phyloP scores from a whole-genome alignment of 2,113 vertebrate species.

The Urocynchramus pylzowi region DNA sequence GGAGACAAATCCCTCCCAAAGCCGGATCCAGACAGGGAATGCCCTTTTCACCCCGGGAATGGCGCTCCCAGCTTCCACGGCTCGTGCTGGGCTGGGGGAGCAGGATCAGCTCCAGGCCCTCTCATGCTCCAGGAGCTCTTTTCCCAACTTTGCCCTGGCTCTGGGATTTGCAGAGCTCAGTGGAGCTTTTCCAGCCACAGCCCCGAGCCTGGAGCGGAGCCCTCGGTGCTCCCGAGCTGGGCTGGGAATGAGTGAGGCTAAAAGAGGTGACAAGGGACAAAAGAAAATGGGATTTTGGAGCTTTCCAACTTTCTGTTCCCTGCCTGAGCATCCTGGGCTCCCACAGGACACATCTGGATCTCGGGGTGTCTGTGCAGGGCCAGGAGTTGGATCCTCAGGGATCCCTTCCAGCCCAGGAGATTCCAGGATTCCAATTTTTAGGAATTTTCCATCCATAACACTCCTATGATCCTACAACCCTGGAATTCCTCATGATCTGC shows the following conservation, averaged over 20 bases:
- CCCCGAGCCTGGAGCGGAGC: not conserved
- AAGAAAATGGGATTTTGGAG: not conserved
- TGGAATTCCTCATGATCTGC: not conserved
- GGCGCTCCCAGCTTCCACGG: not conserved
- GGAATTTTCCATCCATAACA: not conserved
- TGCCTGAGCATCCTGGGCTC: not conserved
- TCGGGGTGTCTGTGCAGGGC: not conserved
- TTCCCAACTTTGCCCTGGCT: not conserved
- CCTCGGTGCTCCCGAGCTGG: not conserved
- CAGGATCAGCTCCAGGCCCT: not conserved
- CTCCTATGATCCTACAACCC: not conserved
- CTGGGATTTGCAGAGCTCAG: not conserved
- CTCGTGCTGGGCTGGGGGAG: not conserved
- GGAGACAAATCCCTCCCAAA: not conserved
- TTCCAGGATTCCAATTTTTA: not conserved
- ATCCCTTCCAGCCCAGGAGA: not conserved
- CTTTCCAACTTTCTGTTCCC: not conserved
- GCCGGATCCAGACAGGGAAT: not conserved
- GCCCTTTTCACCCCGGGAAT: not conserved
- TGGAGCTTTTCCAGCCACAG: not conserved
- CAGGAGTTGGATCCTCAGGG: not conserved
- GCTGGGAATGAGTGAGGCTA: accelerated
- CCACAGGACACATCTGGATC: not conserved
- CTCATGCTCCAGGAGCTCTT: not conserved
- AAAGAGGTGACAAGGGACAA: not conserved